Evolutionary conservation across 2,797 vertebrate genomes (phyloP).

Genomic region (Malurus splendens): DNA sequence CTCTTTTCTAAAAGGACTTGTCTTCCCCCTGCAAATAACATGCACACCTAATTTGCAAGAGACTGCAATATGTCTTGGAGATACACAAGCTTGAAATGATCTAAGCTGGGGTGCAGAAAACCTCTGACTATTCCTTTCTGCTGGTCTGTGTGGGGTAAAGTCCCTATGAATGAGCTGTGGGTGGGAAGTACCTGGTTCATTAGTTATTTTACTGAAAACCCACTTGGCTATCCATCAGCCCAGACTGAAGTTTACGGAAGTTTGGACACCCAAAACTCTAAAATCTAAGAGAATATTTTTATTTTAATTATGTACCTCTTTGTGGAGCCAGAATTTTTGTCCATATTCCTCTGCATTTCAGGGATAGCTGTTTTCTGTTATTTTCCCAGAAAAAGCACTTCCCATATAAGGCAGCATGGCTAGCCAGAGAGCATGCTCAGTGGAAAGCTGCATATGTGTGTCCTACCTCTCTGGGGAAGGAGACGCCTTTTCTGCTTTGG

Average conservation of each 20-base stretch:
- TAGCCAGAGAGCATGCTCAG: not conserved
- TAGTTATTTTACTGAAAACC: not conserved
- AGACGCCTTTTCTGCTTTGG: not conserved
- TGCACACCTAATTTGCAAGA: not conserved
- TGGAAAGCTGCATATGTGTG: not conserved
- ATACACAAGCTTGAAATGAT: not conserved
- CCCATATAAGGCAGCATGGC: not conserved
- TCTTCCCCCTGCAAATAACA: rapidly evolving
- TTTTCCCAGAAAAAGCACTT: not conserved
- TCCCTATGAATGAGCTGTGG: rapidly evolving
- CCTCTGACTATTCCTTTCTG: not conserved
- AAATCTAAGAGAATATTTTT: not conserved
- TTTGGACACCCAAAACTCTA: not conserved
- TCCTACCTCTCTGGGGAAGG: not conserved
- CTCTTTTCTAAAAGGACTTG: not conserved
- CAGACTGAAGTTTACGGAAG: not conserved
- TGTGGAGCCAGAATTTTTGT: not conserved
- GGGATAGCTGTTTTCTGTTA: not conserved
- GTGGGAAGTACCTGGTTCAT: not conserved
- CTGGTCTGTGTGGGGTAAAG: rapidly evolving
- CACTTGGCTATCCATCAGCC: not conserved
- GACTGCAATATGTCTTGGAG: not conserved
- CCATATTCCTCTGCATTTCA: not conserved
- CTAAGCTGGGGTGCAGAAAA: not conserved
- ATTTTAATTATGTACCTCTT: not conserved